phyloP scores from a whole-genome alignment of 2,113 vertebrate species.

The Scartelaos histophorus region DNA sequence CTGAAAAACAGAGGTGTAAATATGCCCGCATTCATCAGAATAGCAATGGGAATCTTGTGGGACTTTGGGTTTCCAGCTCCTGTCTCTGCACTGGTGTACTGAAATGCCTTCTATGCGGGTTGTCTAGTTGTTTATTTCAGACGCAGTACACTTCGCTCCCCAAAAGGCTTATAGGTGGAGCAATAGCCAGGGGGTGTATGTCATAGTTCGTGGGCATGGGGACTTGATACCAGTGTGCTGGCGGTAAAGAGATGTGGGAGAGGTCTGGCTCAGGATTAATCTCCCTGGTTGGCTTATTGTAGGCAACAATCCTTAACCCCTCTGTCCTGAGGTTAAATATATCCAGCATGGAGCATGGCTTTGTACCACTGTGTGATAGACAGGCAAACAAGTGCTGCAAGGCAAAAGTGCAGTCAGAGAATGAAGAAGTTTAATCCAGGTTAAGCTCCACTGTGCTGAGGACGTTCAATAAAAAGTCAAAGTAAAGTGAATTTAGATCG shows the following conservation, averaged over 20 bases:
- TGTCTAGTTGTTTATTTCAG: constrained; percentile 66
- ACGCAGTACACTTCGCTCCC: constrained; percentile 41
- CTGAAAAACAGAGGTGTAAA: constrained; percentile 53
- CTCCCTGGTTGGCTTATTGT: constrained; percentile 62
- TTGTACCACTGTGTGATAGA: constrained; percentile 60
- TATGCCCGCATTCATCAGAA: constrained; percentile 49
- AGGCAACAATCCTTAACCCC: constrained; percentile 63
- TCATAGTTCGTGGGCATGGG: constrained; percentile 47
- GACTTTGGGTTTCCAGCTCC: constrained; percentile 32
- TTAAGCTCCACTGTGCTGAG: constrained; percentile 40
- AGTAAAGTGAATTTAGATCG: neutral
- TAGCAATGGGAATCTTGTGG: constrained; percentile 46
- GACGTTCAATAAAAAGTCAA: constrained; percentile 26
- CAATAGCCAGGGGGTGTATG: constrained; percentile 57
- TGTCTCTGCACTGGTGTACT: constrained; percentile 17
- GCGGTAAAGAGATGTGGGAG: constrained; percentile 68
- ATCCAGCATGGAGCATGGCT: constrained; percentile 50
- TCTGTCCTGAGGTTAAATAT: constrained; percentile 72
- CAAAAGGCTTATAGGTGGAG: constrained; percentile 58
- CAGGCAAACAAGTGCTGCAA: constrained; percentile 51
- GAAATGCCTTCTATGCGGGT: constrained; percentile 31
- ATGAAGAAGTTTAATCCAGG: constrained; percentile 43
- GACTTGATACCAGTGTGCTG: constrained; percentile 52
- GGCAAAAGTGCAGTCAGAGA: constrained; percentile 32
- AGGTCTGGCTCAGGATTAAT: constrained; percentile 70